Percentiles rank a stretch among this genome's conserved stretches.
Conservation (phyloP, 2,888 invertebrate genomes). For the Ametastegia equiseti region DNA sequence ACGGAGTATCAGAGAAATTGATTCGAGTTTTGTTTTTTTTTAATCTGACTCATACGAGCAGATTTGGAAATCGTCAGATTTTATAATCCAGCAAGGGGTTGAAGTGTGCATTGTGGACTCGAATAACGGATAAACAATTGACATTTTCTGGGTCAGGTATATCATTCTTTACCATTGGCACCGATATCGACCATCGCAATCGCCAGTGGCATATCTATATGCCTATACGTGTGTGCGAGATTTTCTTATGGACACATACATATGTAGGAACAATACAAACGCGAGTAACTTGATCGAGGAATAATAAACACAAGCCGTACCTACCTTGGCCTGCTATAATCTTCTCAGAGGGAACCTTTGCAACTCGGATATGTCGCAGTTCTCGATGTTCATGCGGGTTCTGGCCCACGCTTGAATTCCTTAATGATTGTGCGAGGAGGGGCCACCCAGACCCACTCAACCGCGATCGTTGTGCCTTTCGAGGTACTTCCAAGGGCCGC, state of each 20-base stretch:
- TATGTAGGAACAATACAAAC: too few species aligned
- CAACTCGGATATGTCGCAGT: background rate
- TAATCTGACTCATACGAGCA: too few species aligned
- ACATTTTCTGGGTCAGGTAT: constrained; percentile 11
- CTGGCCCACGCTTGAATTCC: constrained; percentile 35
- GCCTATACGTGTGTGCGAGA: background rate
- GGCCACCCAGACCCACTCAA: constrained; percentile 30
- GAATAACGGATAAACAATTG: background rate
- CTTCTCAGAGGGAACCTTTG: background rate
- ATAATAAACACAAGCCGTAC: constrained; percentile 15
- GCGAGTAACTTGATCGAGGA: constrained; percentile 9
- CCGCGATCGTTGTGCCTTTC: constrained; percentile 16
- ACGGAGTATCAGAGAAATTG: background rate
- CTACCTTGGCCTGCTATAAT: constrained; percentile 7
- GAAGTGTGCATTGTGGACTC: too few species aligned
- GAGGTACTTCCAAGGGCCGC: constrained; percentile 27
- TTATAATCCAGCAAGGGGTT: too few species aligned
- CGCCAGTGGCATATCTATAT: too few species aligned
- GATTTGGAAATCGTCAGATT: too few species aligned
- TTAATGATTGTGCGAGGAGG: constrained; percentile 15
- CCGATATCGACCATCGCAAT: background rate
- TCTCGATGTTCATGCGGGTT: constrained; percentile 5
- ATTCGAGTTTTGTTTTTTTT: too few species aligned
- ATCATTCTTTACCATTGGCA: constrained; percentile 20
- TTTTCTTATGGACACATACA: background rate